Conservation (phyloP, 2,888 invertebrate genomes). For the Heliconius erato region DNA sequence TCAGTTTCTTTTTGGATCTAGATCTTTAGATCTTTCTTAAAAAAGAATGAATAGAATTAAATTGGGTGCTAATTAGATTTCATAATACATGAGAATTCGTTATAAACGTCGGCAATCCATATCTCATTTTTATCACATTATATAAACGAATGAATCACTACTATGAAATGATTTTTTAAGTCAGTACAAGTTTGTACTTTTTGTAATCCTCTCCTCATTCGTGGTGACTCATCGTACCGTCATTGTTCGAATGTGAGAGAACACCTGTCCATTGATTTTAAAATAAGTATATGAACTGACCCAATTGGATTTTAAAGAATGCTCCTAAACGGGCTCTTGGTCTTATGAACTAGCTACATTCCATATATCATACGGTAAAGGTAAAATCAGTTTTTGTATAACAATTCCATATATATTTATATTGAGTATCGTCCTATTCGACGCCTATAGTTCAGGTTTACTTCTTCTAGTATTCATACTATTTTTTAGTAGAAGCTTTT, state of each 20-base stretch:
- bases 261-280: constrained; percentile 55
- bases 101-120: too few relatives aligned
- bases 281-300: constrained; percentile 51
- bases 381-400: constrained; percentile 49
- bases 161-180: constrained; percentile 4
- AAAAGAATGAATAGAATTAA: too few relatives aligned
- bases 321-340: constrained; percentile 50
- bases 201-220: constrained; percentile 10
- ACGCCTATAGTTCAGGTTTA: neutral
- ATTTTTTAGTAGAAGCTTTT: neutral
- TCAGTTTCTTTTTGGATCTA: too few relatives aligned
- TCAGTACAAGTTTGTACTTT: neutral
- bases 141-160: neutral
- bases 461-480: constrained; percentile 8
- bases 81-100: too few relatives aligned
- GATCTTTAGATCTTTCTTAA: too few relatives aligned
- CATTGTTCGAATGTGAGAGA: constrained; percentile 41
- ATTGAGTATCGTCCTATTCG: constrained; percentile 39
- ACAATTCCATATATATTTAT: constrained; percentile 47
- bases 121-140: neutral
- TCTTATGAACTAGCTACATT: constrained; percentile 50
- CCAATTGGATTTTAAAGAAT: constrained; percentile 55
- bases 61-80: too few relatives aligned
- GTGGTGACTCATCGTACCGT: constrained; percentile 36
- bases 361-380: constrained; percentile 46